These are phyloP conservation scores for Oncorhynchus gorbuscha DNA, from an alignment of 2,113 vertebrate species.

Conservation along the genomic window DNA sequence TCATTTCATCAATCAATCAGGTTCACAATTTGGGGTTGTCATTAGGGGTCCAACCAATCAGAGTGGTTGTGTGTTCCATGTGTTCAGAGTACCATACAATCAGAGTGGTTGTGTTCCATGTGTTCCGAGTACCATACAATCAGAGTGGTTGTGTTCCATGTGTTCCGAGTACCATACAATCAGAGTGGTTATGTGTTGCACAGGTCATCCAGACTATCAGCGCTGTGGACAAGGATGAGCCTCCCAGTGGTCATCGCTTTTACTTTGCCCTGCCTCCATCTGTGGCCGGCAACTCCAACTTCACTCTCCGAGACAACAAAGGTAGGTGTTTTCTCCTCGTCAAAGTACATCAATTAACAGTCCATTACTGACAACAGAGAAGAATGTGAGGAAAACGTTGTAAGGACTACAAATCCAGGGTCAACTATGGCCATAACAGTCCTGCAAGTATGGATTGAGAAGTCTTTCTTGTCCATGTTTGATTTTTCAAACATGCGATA, in stretches of 20 bases:
- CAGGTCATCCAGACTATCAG: slow-evolving; percentile 97
- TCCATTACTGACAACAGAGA: background rate
- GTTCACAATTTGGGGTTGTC: background rate
- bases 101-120: background rate
- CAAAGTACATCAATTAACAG: background rate
- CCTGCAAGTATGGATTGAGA: too few relatives aligned
- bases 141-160: background rate
- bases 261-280: slow-evolving; percentile 84
- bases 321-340: slow-evolving; percentile 66
- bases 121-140: background rate
- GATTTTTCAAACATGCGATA: too few relatives aligned
- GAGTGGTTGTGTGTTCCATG: background rate
- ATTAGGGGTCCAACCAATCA: slow-evolving; percentile 8
- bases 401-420: too few relatives aligned
- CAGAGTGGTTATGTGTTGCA: background rate
- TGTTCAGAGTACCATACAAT: background rate
- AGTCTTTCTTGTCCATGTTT: too few relatives aligned
- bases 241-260: slow-evolving; percentile 88
- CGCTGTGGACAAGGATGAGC: slow-evolving; percentile 91
- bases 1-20: slow-evolving; percentile 5
- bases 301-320: slow-evolving; percentile 93
- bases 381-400: too few relatives aligned
- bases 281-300: slow-evolving; percentile 86
- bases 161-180: background rate
- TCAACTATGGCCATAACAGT: too few relatives aligned